Conservation (phyloP, 2,113 vertebrate species). For the Reinhardtius hippoglossoides region DNA sequence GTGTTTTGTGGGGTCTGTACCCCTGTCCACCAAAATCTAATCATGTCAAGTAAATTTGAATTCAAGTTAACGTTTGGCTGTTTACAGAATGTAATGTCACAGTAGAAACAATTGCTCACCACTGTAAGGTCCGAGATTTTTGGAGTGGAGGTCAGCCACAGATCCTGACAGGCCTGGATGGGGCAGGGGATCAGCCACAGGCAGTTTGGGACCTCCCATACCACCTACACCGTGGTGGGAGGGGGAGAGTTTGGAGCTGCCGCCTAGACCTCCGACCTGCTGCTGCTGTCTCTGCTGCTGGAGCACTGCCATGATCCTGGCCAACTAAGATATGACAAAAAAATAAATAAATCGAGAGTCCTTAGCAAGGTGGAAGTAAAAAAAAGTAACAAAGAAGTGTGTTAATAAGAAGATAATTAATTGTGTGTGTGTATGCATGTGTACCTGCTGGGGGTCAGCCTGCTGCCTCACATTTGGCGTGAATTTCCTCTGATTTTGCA, state of each 20-base stretch:
- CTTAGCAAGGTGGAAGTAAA: neutral
- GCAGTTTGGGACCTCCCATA: conserved; percentile 86
- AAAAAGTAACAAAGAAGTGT: neutral
- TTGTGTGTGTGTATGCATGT: neutral
- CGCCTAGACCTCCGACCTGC: conserved; percentile 80
- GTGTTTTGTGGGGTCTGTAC: no score
- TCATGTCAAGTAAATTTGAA: no score
- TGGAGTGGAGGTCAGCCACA: conserved; percentile 93
- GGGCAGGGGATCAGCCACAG: conserved; percentile 88
- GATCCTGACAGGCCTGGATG: conserved; percentile 88
- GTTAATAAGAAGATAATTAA: neutral
- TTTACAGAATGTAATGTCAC: no score
- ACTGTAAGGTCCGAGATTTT: conserved; percentile 91
- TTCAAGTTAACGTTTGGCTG: no score
- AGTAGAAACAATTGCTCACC: conserved; percentile 78
- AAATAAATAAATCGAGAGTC: neutral
- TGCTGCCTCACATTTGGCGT: conserved; percentile 94
- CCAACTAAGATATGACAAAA: conserved; percentile 79
- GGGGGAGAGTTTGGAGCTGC: conserved; percentile 95
- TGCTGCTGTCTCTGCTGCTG: conserved; percentile 85
- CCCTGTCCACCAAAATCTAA: no score
- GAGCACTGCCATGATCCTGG: conserved; percentile 94
- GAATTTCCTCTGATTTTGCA: conserved; percentile 98
- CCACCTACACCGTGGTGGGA: conserved; percentile 91
- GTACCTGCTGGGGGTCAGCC: conserved; percentile 94